Percentiles rank a stretch among this genome's conserved stretches.
Conservation (phyloP, 2,113 vertebrate genomes). For the Podiceps cristatus region DNA sequence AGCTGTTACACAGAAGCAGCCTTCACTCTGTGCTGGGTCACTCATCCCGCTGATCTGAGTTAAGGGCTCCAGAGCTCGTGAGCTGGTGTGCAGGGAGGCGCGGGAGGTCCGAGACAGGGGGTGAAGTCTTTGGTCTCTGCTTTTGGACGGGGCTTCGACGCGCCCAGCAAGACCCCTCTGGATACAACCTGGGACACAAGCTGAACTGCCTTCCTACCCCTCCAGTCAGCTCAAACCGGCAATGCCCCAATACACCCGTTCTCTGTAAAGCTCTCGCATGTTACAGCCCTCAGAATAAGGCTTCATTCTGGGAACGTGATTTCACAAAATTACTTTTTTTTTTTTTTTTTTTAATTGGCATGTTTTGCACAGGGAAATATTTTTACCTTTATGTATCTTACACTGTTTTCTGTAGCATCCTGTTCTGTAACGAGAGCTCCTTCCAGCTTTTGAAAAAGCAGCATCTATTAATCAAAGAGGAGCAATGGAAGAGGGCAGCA, state of each 20-base stretch:
- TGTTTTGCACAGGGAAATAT: neutral
- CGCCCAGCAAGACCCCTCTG: neutral
- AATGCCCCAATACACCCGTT: fast-evolving
- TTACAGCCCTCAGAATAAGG: neutral
- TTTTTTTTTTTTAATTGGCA: neutral
- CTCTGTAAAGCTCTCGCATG: neutral
- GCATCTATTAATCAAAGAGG: neutral
- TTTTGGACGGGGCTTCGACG: neutral
- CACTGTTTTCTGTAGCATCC: neutral
- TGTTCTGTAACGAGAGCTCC: neutral
- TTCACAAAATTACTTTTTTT: neutral
- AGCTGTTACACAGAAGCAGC: neutral
- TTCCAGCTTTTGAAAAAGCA: neutral
- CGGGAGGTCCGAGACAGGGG: neutral
- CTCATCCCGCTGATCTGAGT: neutral
- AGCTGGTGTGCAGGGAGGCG: neutral
- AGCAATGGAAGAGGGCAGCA: neutral
- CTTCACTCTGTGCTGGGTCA: neutral
- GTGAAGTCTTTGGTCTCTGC: neutral
- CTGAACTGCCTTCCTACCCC: neutral
- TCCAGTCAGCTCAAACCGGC: neutral
- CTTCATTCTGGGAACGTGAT: neutral
- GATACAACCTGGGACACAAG: neutral
- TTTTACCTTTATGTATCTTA: neutral
- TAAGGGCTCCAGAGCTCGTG: neutral